These are phyloP conservation scores for Polymixis flavicincta DNA, from an alignment of 2,888 invertebrate genomes.

Conservation along the genomic window DNA sequence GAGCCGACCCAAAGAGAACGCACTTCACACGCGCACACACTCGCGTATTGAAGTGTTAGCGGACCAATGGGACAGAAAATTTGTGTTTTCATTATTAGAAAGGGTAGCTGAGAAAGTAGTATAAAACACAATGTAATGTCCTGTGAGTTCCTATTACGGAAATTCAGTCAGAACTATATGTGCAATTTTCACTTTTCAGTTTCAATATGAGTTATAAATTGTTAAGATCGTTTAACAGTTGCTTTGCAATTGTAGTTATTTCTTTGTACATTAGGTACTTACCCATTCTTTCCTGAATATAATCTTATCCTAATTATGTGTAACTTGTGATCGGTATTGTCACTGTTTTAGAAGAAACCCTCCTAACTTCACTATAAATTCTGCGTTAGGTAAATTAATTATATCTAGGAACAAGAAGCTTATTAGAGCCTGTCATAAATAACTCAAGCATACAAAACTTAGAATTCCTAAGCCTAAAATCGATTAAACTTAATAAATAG, in stretches of 20 bases:
- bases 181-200: not conserved
- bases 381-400: not conserved
- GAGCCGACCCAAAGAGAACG: conserved; percentile 33
- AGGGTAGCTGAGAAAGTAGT: not conserved
- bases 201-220: not conserved
- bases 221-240: not conserved
- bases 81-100: conserved; percentile 19
- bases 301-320: too few species aligned
- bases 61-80: conserved; percentile 53
- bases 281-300: not conserved
- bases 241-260: too few species aligned
- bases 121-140: not conserved
- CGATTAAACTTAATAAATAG: conserved; percentile 60
- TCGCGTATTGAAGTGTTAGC: conserved; percentile 50
- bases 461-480: conserved; percentile 49
- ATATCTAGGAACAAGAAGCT: not conserved
- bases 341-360: not conserved
- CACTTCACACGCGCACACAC: conserved; percentile 33
- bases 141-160: not conserved
- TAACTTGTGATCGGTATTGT: too few species aligned
- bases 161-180: not conserved
- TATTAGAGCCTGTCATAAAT: conserved; percentile 2
- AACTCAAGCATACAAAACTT: conserved; percentile 19
- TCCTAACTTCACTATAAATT: not conserved
- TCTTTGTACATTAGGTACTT: not conserved